These are phyloP conservation scores for Hylia prasina DNA, from an alignment of 2,113 vertebrate species.

Conservation along the genomic window DNA sequence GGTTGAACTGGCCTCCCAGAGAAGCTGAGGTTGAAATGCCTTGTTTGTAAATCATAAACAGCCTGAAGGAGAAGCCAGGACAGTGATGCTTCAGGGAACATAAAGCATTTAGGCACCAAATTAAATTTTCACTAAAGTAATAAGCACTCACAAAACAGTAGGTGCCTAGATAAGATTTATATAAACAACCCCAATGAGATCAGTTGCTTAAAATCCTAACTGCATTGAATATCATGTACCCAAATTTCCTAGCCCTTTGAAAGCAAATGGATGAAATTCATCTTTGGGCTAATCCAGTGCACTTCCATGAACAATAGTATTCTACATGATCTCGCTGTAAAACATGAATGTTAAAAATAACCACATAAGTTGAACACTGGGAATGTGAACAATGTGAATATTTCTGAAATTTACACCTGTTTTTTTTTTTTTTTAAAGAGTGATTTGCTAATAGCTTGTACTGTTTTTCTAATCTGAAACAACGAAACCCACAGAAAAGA, in stretches of 20 bases:
- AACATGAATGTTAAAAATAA: neutral
- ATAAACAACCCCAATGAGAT: neutral
- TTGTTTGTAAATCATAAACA: slow-evolving; percentile 49
- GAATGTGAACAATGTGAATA: neutral
- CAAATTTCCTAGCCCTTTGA: neutral
- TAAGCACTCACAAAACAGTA: neutral
- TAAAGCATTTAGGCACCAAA: neutral
- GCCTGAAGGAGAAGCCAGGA: neutral
- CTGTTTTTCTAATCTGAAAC: neutral
- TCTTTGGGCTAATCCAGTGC: neutral
- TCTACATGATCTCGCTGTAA: neutral
- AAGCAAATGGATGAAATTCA: neutral
- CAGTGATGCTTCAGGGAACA: neutral
- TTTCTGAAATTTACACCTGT: neutral
- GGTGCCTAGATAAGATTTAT: neutral
- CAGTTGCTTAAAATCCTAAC: neutral
- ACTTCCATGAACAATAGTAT: neutral
- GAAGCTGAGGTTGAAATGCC: neutral
- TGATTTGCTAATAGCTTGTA: neutral
- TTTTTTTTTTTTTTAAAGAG: neutral
- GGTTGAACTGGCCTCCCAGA: neutral
- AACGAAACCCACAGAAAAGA: neutral
- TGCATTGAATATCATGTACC: neutral
- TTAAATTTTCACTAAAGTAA: neutral
- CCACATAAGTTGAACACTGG: neutral